A percentile compares a stretch with the other conserved stretches of the same genome.
Evolutionary conservation across 2,888 invertebrate genomes (phyloP).

Genomic region (Schrankia costaestrigalis): DNA sequence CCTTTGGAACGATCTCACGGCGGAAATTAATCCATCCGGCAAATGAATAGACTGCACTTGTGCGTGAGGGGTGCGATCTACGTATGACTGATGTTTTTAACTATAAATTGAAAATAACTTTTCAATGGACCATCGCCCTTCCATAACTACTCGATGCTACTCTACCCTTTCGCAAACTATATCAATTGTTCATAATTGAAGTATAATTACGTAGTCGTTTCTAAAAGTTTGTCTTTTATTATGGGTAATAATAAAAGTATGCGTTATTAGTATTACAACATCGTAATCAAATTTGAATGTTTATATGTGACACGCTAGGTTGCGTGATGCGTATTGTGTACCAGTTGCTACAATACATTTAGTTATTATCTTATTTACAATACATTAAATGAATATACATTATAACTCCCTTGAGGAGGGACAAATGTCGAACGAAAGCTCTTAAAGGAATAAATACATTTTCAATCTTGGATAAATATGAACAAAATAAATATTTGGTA

Average conservation of each 20-base stretch:
- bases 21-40: constrained; percentile 78
- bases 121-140: constrained; percentile 10
- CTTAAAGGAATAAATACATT: too few relatives aligned
- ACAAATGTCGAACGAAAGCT: too few relatives aligned
- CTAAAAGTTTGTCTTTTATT: constrained; percentile 21
- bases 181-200: too few relatives aligned
- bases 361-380: too few relatives aligned
- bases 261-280: constrained; percentile 28
- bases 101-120: constrained; percentile 31
- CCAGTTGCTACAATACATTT: not conserved
- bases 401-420: too few relatives aligned
- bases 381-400: too few relatives aligned
- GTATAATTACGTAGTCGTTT: too few relatives aligned
- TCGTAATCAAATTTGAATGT: constrained; percentile 30
- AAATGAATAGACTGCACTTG: constrained; percentile 78
- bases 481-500: too few relatives aligned
- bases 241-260: constrained; percentile 22
- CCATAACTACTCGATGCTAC: constrained; percentile 6
- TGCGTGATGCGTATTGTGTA: constrained; percentile 34
- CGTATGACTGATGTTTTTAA: constrained; percentile 51
- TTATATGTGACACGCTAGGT: constrained; percentile 37
- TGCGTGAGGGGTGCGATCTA: constrained; percentile 60
- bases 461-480: too few relatives aligned
- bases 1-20: constrained; percentile 74
- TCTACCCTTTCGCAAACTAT: not conserved